These are phyloP conservation scores for Bubo bubo DNA, from an alignment of 2,113 vertebrate species.

Conservation along the genomic window DNA sequence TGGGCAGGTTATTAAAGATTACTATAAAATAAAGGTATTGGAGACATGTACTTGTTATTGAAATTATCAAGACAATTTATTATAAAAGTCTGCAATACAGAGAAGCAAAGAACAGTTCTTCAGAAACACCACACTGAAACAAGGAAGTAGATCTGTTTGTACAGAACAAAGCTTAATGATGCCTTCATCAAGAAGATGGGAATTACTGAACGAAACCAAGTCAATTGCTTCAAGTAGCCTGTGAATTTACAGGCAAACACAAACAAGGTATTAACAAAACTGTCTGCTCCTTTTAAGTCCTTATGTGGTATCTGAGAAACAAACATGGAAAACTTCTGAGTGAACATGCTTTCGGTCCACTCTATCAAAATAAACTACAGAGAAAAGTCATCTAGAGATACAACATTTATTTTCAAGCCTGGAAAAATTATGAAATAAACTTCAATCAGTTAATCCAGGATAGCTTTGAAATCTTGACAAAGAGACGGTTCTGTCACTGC, in stretches of 20 bases:
- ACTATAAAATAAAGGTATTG: background rate
- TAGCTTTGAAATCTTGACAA: slow-evolving; percentile 68
- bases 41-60: background rate
- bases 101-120: background rate
- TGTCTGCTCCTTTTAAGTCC: background rate
- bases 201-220: background rate
- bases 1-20: background rate
- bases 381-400: background rate
- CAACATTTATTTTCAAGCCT: background rate
- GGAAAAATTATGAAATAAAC: background rate
- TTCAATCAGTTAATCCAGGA: slow-evolving; percentile 63
- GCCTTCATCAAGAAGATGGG: background rate
- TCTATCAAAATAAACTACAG: background rate
- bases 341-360: background rate
- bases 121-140: background rate
- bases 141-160: background rate
- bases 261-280: background rate
- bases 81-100: background rate
- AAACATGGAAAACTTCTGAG: background rate
- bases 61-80: background rate
- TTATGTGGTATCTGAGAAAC: background rate
- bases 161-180: background rate
- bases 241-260: background rate
- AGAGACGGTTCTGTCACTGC: slow-evolving; percentile 30
- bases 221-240: background rate